A percentile compares a stretch with the other conserved stretches of the same genome.
Evolutionary conservation across 2,888 invertebrate species (phyloP).

Genomic region (Pogonocherus hispidulus): DNA sequence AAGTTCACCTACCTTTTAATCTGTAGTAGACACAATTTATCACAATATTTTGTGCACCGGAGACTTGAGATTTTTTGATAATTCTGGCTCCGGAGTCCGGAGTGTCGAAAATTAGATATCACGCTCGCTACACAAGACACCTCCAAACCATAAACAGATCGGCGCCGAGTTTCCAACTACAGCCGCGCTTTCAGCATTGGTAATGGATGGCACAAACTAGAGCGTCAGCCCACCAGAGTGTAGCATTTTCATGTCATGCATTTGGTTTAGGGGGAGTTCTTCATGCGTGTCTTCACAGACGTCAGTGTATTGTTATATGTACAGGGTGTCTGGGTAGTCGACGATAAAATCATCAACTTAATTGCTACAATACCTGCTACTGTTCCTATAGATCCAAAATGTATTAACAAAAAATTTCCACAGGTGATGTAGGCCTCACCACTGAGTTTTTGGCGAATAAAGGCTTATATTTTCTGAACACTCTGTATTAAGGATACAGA

Average conservation of each 20-base stretch:
- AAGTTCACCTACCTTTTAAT: no score
- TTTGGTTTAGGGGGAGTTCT: constrained; percentile 50
- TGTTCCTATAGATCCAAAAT: no score
- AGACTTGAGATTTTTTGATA: no score
- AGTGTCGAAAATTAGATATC: constrained; percentile 3
- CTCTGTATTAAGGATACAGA: no score
- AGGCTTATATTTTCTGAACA: no score
- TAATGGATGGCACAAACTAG: constrained; percentile 32
- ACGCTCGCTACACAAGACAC: constrained; percentile 3
- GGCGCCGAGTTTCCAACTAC: constrained; percentile 6
- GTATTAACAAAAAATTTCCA: no score
- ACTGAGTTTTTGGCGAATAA: no score
- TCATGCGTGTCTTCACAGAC: constrained; percentile 50
- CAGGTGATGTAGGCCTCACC: no score
- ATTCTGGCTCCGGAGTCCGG: no score
- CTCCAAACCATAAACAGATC: constrained; percentile 20
- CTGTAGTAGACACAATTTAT: background rate
- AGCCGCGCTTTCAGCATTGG: constrained; percentile 28
- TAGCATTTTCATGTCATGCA: constrained; percentile 43
- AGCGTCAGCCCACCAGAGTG: constrained; percentile 43
- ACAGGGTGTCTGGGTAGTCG: background rate
- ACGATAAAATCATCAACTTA: background rate
- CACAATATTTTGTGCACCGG: background rate
- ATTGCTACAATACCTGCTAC: no score
- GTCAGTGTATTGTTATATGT: constrained; percentile 3